Base-by-base conservation (phyloP, 2,797 vertebrate genomes). In the Peromyscus attwateri region DNA sequence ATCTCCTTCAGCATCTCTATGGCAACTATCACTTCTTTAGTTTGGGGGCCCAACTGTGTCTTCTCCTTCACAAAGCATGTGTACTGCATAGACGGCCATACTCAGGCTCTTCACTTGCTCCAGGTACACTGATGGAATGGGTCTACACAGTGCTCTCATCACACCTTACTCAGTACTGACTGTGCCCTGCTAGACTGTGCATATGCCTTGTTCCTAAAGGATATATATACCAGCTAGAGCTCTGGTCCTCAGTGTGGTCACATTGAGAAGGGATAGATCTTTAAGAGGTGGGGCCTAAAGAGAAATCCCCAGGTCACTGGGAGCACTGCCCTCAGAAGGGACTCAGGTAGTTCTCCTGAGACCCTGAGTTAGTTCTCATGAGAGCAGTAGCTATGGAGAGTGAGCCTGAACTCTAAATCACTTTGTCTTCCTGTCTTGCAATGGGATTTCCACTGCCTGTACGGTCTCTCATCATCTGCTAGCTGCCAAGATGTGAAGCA, bases 1-100 rank as follows among this genome's bases (percentile, higher is more conserved):
- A 92, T 92, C 93, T 92, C 87, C 91, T 91, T 96, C 95, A 92
- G 31, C 60, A 95, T 96, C 92, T 96, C 97, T 96, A 92, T 94
- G 85, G 96, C 96, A 98, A 98, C 96, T 57, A 93, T 25, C 52
- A 91, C 92, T 92, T 94, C 93, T 89, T 64, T 52, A 29, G 31
- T 31, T 9, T 91, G 81, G 77, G 87, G 84, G 70, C n/a, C 73
- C 89, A 87, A 11, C 16, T 14, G 29, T 88, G 79, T 80, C 93
- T 75, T 55, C 80, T 85, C 66, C 87, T 46, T 19, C 81, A 75
- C 40, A 66, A 85, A 93, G 85, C 55, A 76, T 9, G 14, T 70
- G 19, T 19, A 40, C 5, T 0, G 66, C 82, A 17, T 21, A 75
- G 6, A 66, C 0, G 16, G 27, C 60, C 3, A 0, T 1, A 5